Evolutionary conservation across 2,888 invertebrate genomes (phyloP), one percentile per base, ranked within the genome.

Genomic region (Pelosia muscerda): DNA sequence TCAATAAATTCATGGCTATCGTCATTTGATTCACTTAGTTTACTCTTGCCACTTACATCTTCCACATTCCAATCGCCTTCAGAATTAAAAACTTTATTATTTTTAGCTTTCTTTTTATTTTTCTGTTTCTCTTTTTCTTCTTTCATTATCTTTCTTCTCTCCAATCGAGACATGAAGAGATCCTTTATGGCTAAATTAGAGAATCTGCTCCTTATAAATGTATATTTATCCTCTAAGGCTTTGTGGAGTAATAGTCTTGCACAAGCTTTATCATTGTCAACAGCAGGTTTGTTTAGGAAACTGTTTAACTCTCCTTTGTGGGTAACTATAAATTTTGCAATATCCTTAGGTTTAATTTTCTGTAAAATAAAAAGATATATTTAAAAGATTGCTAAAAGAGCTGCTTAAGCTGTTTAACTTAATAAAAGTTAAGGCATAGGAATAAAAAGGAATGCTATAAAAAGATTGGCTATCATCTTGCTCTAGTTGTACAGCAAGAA

Each of bases 341-440:
- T 68, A 53, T 93, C 92, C 71, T 88, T 90, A 3, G 93, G 83
- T 83, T 93, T 92, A n/a, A 94, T 86, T 92, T 94, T 95, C 95
- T 95, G 92, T 13, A 87, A 90, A 55, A 61, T 63, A 66, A 72
- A 34, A 38, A 38, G 19, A 4, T n/a, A 9, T 25, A 23, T 63
- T 56, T 38, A 25, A 25, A 23, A 23, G 1, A 59, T 15, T 49
- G 2, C 19, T n/a, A n/a, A n/a, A n/a, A n/a, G n/a, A n/a, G n/a
- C n/a, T n/a, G n/a, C n/a, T n/a, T n/a, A n/a, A n/a, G n/a, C n/a
- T n/a, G n/a, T n/a, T n/a, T n/a, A n/a, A n/a, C n/a, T n/a, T n/a
- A n/a, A n/a, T n/a, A n/a, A n/a, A n/a, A n/a, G n/a, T n/a, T n/a
- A n/a, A n/a, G n/a, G n/a, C n/a, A n/a, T n/a, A n/a, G n/a, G n/a